Evolutionary conservation across 2,797 vertebrate genomes (phyloP).

Genomic region (Sarcophilus harrisii): DNA sequence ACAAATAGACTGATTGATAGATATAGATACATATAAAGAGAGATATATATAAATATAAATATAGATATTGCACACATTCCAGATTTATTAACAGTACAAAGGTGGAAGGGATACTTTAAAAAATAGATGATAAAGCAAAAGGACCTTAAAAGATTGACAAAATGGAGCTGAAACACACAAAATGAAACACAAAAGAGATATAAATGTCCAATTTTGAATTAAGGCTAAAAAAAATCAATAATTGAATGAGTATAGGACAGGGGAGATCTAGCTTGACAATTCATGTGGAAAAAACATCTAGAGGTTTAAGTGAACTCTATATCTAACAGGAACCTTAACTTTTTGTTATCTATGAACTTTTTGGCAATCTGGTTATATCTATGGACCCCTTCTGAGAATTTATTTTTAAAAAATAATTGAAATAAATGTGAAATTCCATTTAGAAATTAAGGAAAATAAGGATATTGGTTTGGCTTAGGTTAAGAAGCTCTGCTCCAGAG

Average conservation of each 20-base stretch:
- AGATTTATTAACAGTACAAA: too few species aligned
- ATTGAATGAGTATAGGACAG: neutral
- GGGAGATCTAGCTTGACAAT: neutral
- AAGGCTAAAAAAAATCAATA: neutral
- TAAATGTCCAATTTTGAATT: too few species aligned
- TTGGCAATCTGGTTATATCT: neutral
- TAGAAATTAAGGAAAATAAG: neutral
- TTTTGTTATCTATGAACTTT: neutral
- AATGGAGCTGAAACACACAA: too few species aligned
- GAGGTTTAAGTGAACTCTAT: neutral
- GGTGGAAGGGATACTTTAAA: too few species aligned
- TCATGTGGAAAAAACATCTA: neutral
- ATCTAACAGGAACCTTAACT: neutral
- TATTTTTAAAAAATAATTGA: neutral
- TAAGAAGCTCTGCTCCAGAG: neutral
- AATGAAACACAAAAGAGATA: too few species aligned
- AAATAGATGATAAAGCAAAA: too few species aligned
- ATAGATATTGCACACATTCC: too few species aligned
- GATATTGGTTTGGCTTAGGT: neutral
- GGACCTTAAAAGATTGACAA: too few species aligned
- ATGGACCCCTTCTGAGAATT: neutral
- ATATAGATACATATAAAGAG: too few species aligned
- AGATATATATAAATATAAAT: too few species aligned
- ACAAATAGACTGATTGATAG: too few species aligned
- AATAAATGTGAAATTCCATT: neutral